Conservation (phyloP, 2,888 invertebrate species). For the Tanypteryx hageni region DNA sequence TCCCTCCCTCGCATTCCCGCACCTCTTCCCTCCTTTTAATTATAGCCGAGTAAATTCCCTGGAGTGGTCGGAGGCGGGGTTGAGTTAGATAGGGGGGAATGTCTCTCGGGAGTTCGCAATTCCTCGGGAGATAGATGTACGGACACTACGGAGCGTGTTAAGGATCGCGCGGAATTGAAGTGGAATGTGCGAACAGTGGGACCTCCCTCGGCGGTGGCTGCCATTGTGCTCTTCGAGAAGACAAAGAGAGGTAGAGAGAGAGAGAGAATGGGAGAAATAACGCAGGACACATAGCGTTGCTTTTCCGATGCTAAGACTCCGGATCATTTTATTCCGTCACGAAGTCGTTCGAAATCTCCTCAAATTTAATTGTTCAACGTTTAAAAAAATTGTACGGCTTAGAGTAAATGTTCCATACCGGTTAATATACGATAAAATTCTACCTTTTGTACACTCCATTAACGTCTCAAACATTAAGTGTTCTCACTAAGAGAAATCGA, state of each 20-base stretch:
- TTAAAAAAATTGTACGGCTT: too few relatives aligned
- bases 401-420: too few relatives aligned
- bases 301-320: too few relatives aligned
- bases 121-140: background rate
- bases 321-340: too few relatives aligned
- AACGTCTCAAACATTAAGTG: too few relatives aligned
- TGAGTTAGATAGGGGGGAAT: background rate
- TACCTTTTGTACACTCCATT: too few relatives aligned
- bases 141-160: background rate
- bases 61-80: background rate
- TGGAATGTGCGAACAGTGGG: background rate
- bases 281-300: too few relatives aligned
- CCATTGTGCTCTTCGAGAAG: background rate
- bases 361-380: too few relatives aligned
- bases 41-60: constrained; percentile 20
- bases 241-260: background rate
- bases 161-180: constrained; percentile 25
- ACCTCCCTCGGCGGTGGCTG: constrained; percentile 10
- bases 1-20: background rate
- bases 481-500: too few relatives aligned
- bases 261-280: too few relatives aligned
- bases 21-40: background rate
- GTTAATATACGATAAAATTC: too few relatives aligned
- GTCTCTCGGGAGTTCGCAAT: background rate
- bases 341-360: too few relatives aligned